A percentile compares a stretch with the other conserved stretches of the same genome.
phyloP scores from a whole-genome alignment of 64 coral and sea anemone species.

The Anthopleura sola region DNA sequence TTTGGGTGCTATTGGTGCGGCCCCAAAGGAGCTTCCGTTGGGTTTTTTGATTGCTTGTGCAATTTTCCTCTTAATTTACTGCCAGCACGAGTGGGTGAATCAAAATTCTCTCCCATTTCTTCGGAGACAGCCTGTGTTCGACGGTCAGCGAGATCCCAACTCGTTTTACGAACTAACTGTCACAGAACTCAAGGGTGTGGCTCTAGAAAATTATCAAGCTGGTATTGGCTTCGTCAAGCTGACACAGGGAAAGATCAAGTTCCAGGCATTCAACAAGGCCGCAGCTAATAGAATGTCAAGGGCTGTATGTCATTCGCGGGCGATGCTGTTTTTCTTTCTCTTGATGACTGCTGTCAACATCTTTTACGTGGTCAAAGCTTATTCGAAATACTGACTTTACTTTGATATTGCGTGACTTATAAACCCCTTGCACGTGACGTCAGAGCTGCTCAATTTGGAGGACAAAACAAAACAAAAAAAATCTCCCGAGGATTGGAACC shows the following conservation, averaged over 20 bases:
- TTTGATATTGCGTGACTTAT: too few species aligned
- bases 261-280: constrained; percentile 59
- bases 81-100: constrained; percentile 59
- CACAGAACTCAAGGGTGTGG: constrained; percentile 44
- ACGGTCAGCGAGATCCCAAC: constrained; percentile 6
- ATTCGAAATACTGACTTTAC: too few species aligned
- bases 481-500: too few species aligned
- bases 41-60: background rate
- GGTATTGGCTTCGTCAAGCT: constrained; percentile 52
- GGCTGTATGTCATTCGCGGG: constrained; percentile 39
- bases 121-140: constrained; percentile 46
- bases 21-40: constrained; percentile 12
- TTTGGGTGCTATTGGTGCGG: background rate
- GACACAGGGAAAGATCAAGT: constrained; percentile 40
- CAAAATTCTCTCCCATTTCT: constrained; percentile 47
- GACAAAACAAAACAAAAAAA: too few species aligned
- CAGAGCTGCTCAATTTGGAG: too few species aligned
- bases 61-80: constrained; percentile 40
- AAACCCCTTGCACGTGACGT: too few species aligned
- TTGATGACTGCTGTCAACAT: constrained; percentile 43
- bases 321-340: constrained; percentile 67
- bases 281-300: constrained; percentile 35
- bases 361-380: background rate
- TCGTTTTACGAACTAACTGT: constrained; percentile 67
- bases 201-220: constrained; percentile 53